Evolutionary conservation across 2,888 invertebrate species (phyloP), one percentile per base, ranked within the genome.

Genomic region (Trichogramma dendrolimi): DNA sequence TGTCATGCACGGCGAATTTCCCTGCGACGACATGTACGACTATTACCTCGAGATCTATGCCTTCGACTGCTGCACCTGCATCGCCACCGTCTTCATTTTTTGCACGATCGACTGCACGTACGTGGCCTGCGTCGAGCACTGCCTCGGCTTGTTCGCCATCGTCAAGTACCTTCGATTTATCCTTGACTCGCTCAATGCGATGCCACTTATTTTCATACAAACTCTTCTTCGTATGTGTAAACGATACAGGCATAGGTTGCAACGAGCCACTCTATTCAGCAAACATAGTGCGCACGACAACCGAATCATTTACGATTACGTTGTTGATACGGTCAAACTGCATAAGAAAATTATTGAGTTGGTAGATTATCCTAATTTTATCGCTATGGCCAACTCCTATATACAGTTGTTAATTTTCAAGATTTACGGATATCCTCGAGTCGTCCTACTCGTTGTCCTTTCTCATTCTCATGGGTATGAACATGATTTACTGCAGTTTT

Each of bases 81-180:
- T 41, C 3, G n/a, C 14, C 2, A 46, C 60, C 6, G 60, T 60
- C 10, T 39, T 39, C 10, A 38, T 60, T 27, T 50, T 60, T 42
- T 50, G 55, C 8, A 55, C 49, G 10, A 38, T 60, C 6, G 60
- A 60, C 38, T 49, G 40, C 40, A 60, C 11, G 5, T 60, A 60
- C 41, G 55, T 46, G 1, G 44, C 40, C n/a, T 60, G 55, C 41
- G 51, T 55, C 10, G 60, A 60, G 7, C 60, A 60, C 27, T 60
- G 60, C 10, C 5, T 55, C 8, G 55, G 55, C 10, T 42, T 60
- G 1, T 60, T 60, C n/a, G 60, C 60, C 6, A 60, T 60, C 5
- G 49, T 60, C 27, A 60, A 60, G 60, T 59, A 48, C 40, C 48
- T 42, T 38, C 4, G 10, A n/a, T 47, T 47, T 27, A 27, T 27